A percentile compares a stretch with the other conserved stretches of the same genome.
Evolutionary conservation across 2,888 invertebrate genomes (phyloP).

Genomic region (Belgica antarctica): DNA sequence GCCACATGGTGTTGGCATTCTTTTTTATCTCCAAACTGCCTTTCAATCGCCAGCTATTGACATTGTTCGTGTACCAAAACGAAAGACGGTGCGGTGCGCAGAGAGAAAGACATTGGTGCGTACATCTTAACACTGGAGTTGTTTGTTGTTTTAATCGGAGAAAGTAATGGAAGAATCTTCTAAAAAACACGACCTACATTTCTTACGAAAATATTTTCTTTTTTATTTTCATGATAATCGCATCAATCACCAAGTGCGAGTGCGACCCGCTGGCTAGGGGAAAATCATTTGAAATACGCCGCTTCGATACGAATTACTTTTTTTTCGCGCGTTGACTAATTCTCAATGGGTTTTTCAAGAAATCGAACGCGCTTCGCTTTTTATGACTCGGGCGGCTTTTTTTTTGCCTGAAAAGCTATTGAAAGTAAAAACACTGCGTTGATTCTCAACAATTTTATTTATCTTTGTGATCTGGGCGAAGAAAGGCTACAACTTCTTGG

Average conservation of each 20-base stretch:
- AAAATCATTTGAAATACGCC: slow-evolving; percentile 22
- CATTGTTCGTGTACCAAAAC: neutral
- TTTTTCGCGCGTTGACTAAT: slow-evolving; percentile 6
- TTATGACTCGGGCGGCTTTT: neutral
- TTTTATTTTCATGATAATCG: slow-evolving; percentile 15
- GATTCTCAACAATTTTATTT: neutral
- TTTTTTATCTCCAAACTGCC: neutral
- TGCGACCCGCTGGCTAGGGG: neutral
- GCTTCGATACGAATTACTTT: neutral
- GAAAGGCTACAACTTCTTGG: too few species aligned
- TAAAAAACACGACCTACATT: slow-evolving; percentile 6
- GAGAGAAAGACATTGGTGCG: neutral
- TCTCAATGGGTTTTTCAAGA: slow-evolving; percentile 13
- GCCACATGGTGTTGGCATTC: neutral
- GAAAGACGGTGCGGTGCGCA: neutral
- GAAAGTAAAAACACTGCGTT: slow-evolving; percentile 1
- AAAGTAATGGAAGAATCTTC: slow-evolving; percentile 17
- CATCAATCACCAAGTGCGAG: slow-evolving; percentile 7
- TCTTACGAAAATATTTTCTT: neutral
- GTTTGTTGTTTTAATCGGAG: slow-evolving; percentile 19
- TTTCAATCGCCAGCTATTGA: neutral
- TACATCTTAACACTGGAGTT: neutral
- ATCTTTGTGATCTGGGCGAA: too few species aligned
- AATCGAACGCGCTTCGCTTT: slow-evolving; percentile 13
- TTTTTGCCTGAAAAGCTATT: neutral